These are phyloP conservation scores for Drosophila truncata DNA, from an alignment of 1,140 invertebrate species.

Conservation along the genomic window DNA sequence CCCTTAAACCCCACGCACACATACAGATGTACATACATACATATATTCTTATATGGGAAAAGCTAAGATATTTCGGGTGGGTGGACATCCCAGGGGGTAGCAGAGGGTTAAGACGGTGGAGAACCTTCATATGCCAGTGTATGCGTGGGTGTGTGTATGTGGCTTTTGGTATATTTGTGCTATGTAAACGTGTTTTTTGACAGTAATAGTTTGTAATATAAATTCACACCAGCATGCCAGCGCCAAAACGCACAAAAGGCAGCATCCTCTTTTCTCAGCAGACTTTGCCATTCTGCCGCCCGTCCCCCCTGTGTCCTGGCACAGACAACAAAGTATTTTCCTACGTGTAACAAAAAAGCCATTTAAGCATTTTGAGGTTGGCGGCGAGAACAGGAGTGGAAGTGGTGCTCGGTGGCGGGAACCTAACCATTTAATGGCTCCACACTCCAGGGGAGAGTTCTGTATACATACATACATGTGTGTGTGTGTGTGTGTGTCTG, in stretches of 20 bases:
- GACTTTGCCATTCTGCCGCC: constrained; percentile 1
- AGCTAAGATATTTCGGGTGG: constrained; percentile 39
- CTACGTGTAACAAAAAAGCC: constrained; percentile 84
- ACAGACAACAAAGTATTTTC: constrained; percentile 82
- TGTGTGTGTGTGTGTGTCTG: constrained; percentile 23
- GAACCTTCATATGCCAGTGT: constrained; percentile 24
- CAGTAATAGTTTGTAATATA: constrained; percentile 84
- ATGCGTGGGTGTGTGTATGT: constrained; percentile 10
- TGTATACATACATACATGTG: too few species aligned
- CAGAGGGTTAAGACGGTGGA: constrained; percentile 12
- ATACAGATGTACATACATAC: constrained; percentile 11
- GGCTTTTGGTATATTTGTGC: constrained; percentile 71
- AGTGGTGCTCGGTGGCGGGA: constrained; percentile 44
- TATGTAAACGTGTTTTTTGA: constrained; percentile 84
- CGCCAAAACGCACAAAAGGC: constrained; percentile 69
- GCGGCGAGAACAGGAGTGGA: constrained; percentile 19
- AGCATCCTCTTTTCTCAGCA: constrained; percentile 21
- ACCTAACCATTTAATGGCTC: constrained; percentile 80
- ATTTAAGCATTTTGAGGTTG: constrained; percentile 84
- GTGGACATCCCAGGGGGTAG: constrained; percentile 49
- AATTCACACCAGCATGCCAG: constrained; percentile 80
- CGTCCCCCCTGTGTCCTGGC: background rate
- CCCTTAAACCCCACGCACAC: constrained; percentile 49
- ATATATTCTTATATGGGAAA: constrained; percentile 7
- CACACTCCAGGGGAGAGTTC: constrained; percentile 46